Conservation (phyloP, 1,140 invertebrate species). For the Plectrocnemia conspersa region DNA sequence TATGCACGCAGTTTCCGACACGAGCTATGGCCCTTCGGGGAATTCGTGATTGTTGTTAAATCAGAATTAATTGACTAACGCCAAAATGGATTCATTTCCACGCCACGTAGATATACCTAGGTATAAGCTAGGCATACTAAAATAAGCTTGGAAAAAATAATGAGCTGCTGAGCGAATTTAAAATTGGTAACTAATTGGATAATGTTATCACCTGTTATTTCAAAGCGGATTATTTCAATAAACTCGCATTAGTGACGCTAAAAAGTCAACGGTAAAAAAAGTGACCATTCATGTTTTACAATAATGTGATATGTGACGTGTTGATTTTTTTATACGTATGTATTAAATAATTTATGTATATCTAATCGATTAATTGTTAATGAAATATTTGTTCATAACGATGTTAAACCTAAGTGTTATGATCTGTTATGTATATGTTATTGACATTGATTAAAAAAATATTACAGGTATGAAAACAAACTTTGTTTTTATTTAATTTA, state of each 20-base stretch:
- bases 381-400: too few species aligned
- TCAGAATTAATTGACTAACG: background rate
- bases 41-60: conserved; percentile 7
- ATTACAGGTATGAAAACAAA: too few species aligned
- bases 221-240: conserved; percentile 19
- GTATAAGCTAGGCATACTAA: background rate
- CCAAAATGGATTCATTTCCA: background rate
- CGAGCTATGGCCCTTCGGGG: conserved; percentile 15
- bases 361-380: too few species aligned
- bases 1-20: conserved; percentile 9
- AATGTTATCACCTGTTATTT: conserved; percentile 10
- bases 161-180: background rate
- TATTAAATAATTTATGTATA: too few species aligned
- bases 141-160: background rate
- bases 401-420: too few species aligned
- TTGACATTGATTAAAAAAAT: too few species aligned
- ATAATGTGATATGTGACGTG: too few species aligned
- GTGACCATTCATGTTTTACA: too few species aligned
- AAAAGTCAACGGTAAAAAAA: too few species aligned
- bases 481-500: too few species aligned
- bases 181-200: conserved; percentile 12
- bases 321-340: too few species aligned
- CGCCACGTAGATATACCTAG: background rate
- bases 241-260: conserved; percentile 14
- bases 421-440: too few species aligned